Evolutionary conservation across 2,888 invertebrate genomes (phyloP).

Genomic region (Caenorhabditis wallacei): DNA sequence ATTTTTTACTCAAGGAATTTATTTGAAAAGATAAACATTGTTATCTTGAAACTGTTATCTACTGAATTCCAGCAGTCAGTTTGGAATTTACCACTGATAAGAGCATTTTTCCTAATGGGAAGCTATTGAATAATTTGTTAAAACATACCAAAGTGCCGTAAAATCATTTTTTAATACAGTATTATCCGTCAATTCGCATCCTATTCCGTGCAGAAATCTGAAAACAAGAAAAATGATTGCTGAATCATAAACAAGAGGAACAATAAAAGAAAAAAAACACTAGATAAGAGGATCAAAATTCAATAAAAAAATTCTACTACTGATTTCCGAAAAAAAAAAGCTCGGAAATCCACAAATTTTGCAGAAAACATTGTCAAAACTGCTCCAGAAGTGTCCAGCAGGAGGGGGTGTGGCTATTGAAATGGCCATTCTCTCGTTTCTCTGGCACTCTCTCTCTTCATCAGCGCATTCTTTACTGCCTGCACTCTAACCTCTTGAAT

Average conservation of each 20-base stretch:
- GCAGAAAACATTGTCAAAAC: neutral
- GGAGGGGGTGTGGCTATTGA: slow-evolving; percentile 36
- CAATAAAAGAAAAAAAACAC: no score
- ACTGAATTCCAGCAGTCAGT: neutral
- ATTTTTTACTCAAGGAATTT: neutral
- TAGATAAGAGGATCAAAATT: neutral
- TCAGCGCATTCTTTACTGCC: neutral
- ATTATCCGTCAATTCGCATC: slow-evolving; percentile 29
- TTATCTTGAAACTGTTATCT: neutral
- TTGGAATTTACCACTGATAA: slow-evolving; percentile 2
- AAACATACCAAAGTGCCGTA: slow-evolving; percentile 46
- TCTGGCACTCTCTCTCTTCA: slow-evolving; percentile 37
- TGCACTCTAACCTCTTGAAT: slow-evolving; percentile 4
- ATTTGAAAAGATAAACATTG: neutral
- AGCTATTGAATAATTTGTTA: neutral
- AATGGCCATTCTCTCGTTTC: slow-evolving; percentile 47
- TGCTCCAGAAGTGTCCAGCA: slow-evolving; percentile 50
- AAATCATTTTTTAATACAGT: slow-evolving; percentile 34
- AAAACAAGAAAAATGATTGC: neutral
- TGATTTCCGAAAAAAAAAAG: neutral
- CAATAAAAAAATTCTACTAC: neutral
- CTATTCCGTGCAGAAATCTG: slow-evolving; percentile 10
- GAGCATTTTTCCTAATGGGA: neutral
- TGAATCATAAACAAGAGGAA: no score
- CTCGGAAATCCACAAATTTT: neutral